Percentiles rank a stretch among this genome's conserved stretches.
Conservation (phyloP, 2,797 vertebrate genomes). For the Schizothorax lantsangensis region DNA sequence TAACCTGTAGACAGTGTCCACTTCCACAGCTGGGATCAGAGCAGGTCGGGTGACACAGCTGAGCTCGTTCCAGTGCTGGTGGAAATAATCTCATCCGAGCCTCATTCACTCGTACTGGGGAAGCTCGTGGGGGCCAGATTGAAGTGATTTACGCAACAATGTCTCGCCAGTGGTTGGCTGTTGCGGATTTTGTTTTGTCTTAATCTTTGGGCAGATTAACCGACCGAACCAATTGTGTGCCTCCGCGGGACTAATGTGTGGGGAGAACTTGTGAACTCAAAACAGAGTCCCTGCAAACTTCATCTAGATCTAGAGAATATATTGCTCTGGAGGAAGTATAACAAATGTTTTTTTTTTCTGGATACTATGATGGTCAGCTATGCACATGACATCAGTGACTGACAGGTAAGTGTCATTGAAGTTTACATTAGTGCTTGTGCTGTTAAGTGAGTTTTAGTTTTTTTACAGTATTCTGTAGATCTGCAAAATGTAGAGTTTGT, state of each 20-base stretch:
- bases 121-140: slow-evolving; percentile 35
- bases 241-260: slow-evolving; percentile 12
- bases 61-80: slow-evolving; percentile 26
- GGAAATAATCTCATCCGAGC: slow-evolving; percentile 53
- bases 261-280: slow-evolving; percentile 15
- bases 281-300: slow-evolving; percentile 18
- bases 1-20: background rate
- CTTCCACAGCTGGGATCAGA: slow-evolving; percentile 25
- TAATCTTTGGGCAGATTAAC: slow-evolving; percentile 61
- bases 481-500: background rate
- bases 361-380: background rate
- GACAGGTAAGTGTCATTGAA: background rate
- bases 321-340: background rate
- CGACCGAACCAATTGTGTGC: slow-evolving; percentile 40
- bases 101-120: slow-evolving; percentile 31
- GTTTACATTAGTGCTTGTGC: background rate
- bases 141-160: slow-evolving; percentile 55
- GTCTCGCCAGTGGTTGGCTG: slow-evolving; percentile 38
- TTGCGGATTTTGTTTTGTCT: slow-evolving; percentile 51
- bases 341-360: background rate
- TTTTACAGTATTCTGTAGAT: background rate
- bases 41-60: background rate
- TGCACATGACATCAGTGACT: background rate
- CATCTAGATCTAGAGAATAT: background rate
- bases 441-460: background rate